Conservation (phyloP, 2,113 vertebrate genomes). For the Oplegnathus fasciatus region DNA sequence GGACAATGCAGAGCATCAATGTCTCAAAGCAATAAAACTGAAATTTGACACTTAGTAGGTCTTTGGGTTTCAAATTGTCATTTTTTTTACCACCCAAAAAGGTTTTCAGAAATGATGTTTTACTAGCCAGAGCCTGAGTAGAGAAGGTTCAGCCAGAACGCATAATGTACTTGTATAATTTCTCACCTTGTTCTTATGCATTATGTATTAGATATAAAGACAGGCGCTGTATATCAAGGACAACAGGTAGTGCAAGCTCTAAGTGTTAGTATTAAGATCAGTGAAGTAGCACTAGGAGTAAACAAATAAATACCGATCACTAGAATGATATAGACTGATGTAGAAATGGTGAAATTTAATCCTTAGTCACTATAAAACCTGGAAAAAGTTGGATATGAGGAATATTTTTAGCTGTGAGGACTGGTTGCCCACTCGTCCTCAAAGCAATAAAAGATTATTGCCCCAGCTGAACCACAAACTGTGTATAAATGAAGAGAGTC, state of each 20-base stretch:
- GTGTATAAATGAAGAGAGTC: no score
- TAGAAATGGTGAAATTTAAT: background rate
- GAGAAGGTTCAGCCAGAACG: background rate
- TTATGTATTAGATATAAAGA: background rate
- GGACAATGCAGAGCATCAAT: no score
- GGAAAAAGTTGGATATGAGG: background rate
- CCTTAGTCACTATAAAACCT: background rate
- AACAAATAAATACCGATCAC: background rate
- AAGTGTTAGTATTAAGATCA: background rate
- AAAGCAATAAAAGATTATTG: background rate
- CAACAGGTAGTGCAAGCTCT: no score
- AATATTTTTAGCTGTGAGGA: background rate
- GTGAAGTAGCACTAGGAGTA: no score
- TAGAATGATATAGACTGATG: background rate
- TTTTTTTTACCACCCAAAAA: background rate
- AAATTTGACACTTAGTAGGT: no score
- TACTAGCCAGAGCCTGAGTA: background rate
- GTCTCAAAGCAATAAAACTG: no score
- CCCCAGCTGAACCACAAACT: background rate
- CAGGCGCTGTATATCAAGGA: background rate
- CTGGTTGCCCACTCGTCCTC: background rate
- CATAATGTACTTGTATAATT: background rate
- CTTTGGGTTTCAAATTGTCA: background rate
- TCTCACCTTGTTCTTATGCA: background rate
- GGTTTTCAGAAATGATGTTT: background rate